Evolutionary conservation across 2,797 vertebrate species (phyloP).

Genomic region (Micromesistius poutassou): DNA sequence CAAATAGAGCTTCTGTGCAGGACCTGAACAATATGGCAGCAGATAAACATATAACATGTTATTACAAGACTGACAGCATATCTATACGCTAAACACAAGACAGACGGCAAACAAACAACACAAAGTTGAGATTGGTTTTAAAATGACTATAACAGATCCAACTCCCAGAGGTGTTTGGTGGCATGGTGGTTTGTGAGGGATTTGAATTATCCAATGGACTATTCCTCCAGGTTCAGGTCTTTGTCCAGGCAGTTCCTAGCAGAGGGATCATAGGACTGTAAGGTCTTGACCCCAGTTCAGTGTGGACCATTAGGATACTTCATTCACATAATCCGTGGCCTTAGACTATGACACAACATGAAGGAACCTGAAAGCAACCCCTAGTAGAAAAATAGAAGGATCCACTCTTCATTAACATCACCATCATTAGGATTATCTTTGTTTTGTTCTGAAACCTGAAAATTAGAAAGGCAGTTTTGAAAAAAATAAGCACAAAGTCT

Average conservation of each 20-base stretch:
- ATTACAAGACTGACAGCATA: no score
- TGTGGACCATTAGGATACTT: background rate
- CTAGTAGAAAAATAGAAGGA: background rate
- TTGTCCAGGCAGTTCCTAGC: background rate
- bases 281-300: background rate
- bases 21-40: no score
- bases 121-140: background rate
- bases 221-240: slow-evolving; percentile 2
- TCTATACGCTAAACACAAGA: no score
- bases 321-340: background rate
- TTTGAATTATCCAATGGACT: background rate
- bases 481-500: background rate
- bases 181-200: background rate
- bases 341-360: background rate
- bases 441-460: background rate
- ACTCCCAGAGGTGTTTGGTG: background rate
- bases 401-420: background rate
- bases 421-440: background rate
- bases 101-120: background rate
- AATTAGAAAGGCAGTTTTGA: background rate
- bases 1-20: no score
- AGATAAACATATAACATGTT: no score
- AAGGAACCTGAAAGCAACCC: background rate
- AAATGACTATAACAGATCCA: background rate
- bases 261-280: background rate